Conservation (phyloP, 2,797 vertebrate species). For the Chelon auratus region DNA sequence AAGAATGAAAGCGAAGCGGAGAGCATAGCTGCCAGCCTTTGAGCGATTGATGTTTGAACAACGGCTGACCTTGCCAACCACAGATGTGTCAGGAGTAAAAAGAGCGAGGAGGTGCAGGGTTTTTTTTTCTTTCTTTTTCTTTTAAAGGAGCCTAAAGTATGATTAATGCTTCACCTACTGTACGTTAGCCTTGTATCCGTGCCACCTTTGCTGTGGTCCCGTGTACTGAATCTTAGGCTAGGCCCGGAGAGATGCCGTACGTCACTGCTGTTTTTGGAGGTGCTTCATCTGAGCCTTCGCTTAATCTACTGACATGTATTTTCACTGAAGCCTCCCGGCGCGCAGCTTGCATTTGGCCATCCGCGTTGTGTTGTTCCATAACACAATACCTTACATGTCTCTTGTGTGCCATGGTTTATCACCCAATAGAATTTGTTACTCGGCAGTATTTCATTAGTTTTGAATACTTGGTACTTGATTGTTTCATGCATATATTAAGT, state of each 20-base stretch:
- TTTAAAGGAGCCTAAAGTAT: conserved; percentile 53
- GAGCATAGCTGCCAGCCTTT: conserved; percentile 42
- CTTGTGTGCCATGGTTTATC: too few relatives aligned
- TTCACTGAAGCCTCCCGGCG: conserved; percentile 15
- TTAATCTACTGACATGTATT: conserved; percentile 25
- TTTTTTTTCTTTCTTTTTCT: conserved; percentile 29
- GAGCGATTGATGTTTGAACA: conserved; percentile 76
- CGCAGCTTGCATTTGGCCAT: conserved; percentile 2
- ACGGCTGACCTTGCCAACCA: conserved; percentile 63
- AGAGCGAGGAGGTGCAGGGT: conserved; percentile 52
- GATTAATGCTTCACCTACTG: conserved; percentile 62
- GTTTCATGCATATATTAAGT: neutral
- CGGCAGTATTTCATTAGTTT: neutral
- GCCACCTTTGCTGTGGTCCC: conserved; percentile 60
- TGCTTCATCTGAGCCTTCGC: conserved; percentile 29
- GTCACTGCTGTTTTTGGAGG: conserved; percentile 51
- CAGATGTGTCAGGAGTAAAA: conserved; percentile 29
- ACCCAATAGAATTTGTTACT: neutral
- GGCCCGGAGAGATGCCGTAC: conserved; percentile 59
- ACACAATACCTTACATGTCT: neutral
- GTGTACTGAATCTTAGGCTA: conserved; percentile 53
- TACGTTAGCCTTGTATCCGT: conserved; percentile 57
- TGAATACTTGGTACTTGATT: too few relatives aligned
- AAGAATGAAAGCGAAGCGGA: conserved; percentile 7
- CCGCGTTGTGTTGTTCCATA: neutral